Base-by-base conservation (phyloP, 2,888 invertebrate species). In the Junonia oenone region DNA sequence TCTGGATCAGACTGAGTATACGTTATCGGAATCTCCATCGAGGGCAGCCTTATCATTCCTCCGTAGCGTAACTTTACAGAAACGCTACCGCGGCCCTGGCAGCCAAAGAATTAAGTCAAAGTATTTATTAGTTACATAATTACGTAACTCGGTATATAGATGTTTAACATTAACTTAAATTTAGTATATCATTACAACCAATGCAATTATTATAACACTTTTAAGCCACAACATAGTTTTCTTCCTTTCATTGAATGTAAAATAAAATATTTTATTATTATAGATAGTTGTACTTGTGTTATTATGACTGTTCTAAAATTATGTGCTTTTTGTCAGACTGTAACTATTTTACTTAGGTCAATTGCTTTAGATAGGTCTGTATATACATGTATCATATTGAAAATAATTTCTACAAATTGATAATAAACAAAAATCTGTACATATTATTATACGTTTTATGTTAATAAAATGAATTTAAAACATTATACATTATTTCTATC, bases 31-130 rank as follows among this genome's bases (percentile, higher is more conserved):
- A 56, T 56, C 47, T 56, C 51, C 46, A 27, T 22, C 9, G 38
- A 27, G 53, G 46, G 46, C 29, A 43, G 56, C 37, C 49, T 46
- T 45, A 51, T 46, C 59, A 54, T 51, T 57, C 48, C 53, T 40
- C 13, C 29, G 15, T 56, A 60, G 51, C 37, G 15, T 45, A 48
- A 47, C 11, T 57, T 35, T n/a, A 29, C 19, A 11, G 13, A 43
- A 48, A n/a, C 27, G 46, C 43, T 51, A 53, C 13, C 14, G 38
- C 9, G 54, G 51, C 54, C 51, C 54, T 51, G 48, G 51, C 59
- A 57, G 54, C 59, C 59, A 60, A 57, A 59, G 59, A 59, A 17
- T 57, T 51, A 51, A 43, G 17, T 51, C 22, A 31, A 56, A 50
- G 49, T 56, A 56, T 27, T 50, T 49, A 45, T 31, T 14, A 22